Evolutionary conservation across 2,888 invertebrate species (phyloP), one percentile per base, ranked within the genome.

Genomic region (Drosophila mulleri): DNA sequence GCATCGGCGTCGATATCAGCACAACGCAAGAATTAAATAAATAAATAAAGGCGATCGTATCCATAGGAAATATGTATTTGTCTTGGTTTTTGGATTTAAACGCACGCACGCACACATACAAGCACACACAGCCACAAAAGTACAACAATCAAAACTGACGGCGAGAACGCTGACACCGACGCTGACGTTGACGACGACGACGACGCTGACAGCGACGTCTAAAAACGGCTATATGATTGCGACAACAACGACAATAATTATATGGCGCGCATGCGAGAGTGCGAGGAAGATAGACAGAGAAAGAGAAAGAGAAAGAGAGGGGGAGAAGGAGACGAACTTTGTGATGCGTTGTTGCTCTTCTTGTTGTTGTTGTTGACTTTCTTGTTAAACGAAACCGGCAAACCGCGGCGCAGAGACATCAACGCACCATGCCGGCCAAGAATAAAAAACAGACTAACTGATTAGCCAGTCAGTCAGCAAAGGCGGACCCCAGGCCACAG

Each of bases 371-470:
- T 56, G 41, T 35, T 26, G 37, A 39, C 26, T 58, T 58, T 58
- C 47, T 47, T 37, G 47, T 26, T 58, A 61, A 48, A 54, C 54
- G 67, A 67, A 54, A 75, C 66, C 70, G 78, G 75, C 79, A 79
- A 67, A 48, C 48, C 47, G 53, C 41, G 64, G n/a, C 57, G 57
- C 57, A 72, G 32, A 35, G 56, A 53, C 80, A 64, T 77, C 70
- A 70, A 64, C 80, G 84, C 77, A 80, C 89, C 85, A 89, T 78
- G 73, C 87, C 80, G 89, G 82, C 72, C 84, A 80, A 85, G 89
- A 83, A 85, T 83, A 87, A 85, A 88, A 85, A 88, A 82, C 84
- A 74, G 68, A 85, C 85, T 85, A 82, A 88, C 84, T 80, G 88
- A 84, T 82, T 85, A 83, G 83, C 86, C 86, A 84, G 68, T 73